A percentile compares a stretch with the other conserved stretches of the same genome.
phyloP scores from a whole-genome alignment of 2,888 invertebrate genomes.

The Rhynchonema sp. region DNA sequence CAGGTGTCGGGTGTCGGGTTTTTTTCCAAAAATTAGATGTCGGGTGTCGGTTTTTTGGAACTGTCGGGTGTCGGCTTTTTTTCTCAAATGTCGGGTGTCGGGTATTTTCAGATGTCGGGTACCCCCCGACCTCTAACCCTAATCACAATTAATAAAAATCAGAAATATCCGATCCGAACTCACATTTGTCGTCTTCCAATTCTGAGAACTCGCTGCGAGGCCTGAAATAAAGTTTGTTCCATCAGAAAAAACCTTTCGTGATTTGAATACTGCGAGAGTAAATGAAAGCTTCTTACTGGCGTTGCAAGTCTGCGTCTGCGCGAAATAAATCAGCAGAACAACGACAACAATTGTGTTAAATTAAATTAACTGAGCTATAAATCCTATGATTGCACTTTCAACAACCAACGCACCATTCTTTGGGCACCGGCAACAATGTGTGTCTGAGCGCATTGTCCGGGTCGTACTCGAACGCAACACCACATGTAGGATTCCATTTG shows the following conservation, averaged over 20 bases:
- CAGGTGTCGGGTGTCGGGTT: too few relatives aligned
- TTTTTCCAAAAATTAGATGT: too few relatives aligned
- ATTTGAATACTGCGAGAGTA: too few relatives aligned
- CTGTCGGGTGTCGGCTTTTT: too few relatives aligned
- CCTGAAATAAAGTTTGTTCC: constrained; percentile 14
- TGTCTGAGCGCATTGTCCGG: constrained; percentile 92
- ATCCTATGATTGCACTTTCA: constrained; percentile 3
- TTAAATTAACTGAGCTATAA: not conserved
- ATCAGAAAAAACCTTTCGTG: too few relatives aligned
- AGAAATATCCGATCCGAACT: constrained; percentile 12
- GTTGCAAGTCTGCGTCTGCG: not conserved
- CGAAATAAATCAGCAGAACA: not conserved
- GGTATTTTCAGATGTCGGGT: too few relatives aligned
- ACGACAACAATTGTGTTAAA: not conserved
- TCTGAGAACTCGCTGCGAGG: constrained; percentile 93
- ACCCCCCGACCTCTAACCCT: too few relatives aligned
- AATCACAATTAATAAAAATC: not conserved
- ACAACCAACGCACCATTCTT: constrained; percentile 52
- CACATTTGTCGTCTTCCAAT: constrained; percentile 47
- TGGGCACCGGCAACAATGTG: constrained; percentile 80
- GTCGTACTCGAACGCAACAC: constrained; percentile 96
- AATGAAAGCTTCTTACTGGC: too few relatives aligned
- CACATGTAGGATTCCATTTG: constrained; percentile 98
- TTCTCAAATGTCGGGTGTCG: too few relatives aligned
- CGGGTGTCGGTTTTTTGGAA: too few relatives aligned